phyloP scores from a whole-genome alignment of 2,888 invertebrate species.

The Acanthococcus lagerstroemiae region DNA sequence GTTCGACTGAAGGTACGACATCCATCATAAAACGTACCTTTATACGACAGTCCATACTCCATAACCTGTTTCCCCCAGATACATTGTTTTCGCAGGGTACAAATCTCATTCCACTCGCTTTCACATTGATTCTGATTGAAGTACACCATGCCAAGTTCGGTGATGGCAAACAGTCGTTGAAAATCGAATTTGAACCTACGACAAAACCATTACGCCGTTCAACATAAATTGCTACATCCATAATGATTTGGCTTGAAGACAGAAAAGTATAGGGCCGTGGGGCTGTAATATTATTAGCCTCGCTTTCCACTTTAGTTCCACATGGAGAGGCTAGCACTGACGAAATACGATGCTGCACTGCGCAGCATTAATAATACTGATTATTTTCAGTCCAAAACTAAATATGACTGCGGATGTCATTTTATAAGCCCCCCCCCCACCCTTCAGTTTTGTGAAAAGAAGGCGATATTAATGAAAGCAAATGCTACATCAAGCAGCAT shows the following conservation, averaged over 20 bases:
- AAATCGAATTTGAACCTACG: slow-evolving; percentile 25
- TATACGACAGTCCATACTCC: slow-evolving; percentile 40
- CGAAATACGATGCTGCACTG: too few relatives aligned
- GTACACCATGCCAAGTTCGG: slow-evolving; percentile 40
- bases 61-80: slow-evolving; percentile 40
- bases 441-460: too few relatives aligned
- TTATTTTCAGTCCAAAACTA: too few relatives aligned
- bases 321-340: too few relatives aligned
- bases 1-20: too few relatives aligned
- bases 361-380: too few relatives aligned
- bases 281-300: too few relatives aligned
- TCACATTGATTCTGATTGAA: slow-evolving; percentile 36
- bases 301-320: too few relatives aligned
- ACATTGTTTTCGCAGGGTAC: slow-evolving; percentile 38
- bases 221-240: not conserved
- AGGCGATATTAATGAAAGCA: too few relatives aligned
- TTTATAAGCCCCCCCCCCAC: too few relatives aligned
- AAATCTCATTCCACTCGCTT: slow-evolving; percentile 35
- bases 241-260: not conserved
- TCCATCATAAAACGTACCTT: slow-evolving; percentile 39
- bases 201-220: not conserved
- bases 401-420: too few relatives aligned
- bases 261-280: not conserved
- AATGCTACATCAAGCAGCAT: too few relatives aligned
- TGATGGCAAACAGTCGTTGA: slow-evolving; percentile 34